Evolutionary conservation across 2,888 invertebrate species (phyloP).

Genomic region (Drosophila affinis): DNA sequence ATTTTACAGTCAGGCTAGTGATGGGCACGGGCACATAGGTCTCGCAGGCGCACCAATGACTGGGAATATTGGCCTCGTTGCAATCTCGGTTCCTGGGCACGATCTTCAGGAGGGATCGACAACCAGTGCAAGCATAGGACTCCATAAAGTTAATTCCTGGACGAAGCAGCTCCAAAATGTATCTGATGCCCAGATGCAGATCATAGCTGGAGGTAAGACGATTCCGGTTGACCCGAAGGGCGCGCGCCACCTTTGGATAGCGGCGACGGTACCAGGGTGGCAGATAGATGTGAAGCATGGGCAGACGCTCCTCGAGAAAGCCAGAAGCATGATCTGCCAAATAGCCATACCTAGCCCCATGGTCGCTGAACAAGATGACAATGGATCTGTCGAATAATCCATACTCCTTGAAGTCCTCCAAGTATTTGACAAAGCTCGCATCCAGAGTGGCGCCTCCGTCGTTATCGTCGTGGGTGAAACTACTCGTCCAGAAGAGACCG

Average conservation of each 20-base stretch:
- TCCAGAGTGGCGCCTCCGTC: slow-evolving; percentile 87
- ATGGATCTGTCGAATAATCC: slow-evolving; percentile 82
- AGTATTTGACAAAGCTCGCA: slow-evolving; percentile 85
- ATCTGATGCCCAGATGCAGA: slow-evolving; percentile 83
- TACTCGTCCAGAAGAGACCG: slow-evolving; percentile 90
- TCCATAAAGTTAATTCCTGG: background rate
- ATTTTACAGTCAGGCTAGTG: slow-evolving; percentile 62
- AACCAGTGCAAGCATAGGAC: slow-evolving; percentile 85
- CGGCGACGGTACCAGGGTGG: slow-evolving; percentile 86
- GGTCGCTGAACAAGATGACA: slow-evolving; percentile 89
- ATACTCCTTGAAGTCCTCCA: slow-evolving; percentile 83
- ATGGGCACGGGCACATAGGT: slow-evolving; percentile 79
- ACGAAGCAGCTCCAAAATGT: slow-evolving; percentile 6
- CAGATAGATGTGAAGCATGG: slow-evolving; percentile 88
- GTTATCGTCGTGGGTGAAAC: slow-evolving; percentile 88
- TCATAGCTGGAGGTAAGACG: slow-evolving; percentile 89
- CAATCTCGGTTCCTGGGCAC: slow-evolving; percentile 85
- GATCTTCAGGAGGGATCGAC: slow-evolving; percentile 70
- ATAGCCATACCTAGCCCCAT: slow-evolving; percentile 89
- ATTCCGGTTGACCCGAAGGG: slow-evolving; percentile 86
- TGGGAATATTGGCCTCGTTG: slow-evolving; percentile 86
- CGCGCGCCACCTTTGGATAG: slow-evolving; percentile 84
- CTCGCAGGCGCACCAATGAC: slow-evolving; percentile 90
- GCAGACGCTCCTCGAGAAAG: slow-evolving; percentile 90
- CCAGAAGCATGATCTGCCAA: slow-evolving; percentile 87